Percentiles rank a stretch among this genome's conserved stretches.
Evolutionary conservation across 2,888 invertebrate genomes (phyloP).

Genomic region (Patella caerulea): DNA sequence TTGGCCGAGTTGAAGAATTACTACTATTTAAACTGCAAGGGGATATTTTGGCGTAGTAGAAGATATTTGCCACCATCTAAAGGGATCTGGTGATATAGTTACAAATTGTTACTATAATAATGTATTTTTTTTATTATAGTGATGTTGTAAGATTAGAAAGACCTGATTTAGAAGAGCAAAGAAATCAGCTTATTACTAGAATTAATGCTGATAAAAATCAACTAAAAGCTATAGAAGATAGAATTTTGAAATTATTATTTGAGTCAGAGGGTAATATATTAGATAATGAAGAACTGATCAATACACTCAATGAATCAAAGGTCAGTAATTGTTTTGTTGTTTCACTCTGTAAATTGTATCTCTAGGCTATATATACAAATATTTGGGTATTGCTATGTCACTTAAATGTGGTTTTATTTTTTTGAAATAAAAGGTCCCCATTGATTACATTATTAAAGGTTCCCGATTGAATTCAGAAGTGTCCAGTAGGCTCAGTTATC

Average conservation of each 20-base stretch:
- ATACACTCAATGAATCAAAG: slow-evolving; percentile 72
- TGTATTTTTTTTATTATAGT: slow-evolving; percentile 42
- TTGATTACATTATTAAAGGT: too few relatives aligned
- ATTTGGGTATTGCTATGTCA: neutral
- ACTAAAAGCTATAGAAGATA: slow-evolving; percentile 72
- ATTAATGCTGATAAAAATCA: slow-evolving; percentile 72
- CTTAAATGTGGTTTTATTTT: neutral
- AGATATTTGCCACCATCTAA: too few relatives aligned
- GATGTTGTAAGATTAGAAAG: slow-evolving; percentile 72
- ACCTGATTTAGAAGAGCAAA: slow-evolving; percentile 72
- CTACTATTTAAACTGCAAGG: too few relatives aligned
- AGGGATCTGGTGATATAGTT: too few relatives aligned
- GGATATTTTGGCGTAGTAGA: too few relatives aligned
- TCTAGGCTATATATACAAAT: neutral
- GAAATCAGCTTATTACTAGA: slow-evolving; percentile 70
- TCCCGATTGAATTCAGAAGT: too few relatives aligned
- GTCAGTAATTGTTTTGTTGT: slow-evolving; percentile 42
- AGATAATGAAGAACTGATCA: slow-evolving; percentile 72
- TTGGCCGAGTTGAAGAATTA: too few relatives aligned
- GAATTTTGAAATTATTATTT: slow-evolving; percentile 72
- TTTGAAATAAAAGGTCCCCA: neutral
- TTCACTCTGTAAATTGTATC: slow-evolving; percentile 8
- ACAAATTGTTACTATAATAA: too few relatives aligned
- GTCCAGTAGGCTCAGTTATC: too few relatives aligned
- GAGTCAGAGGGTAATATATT: slow-evolving; percentile 73